Percentiles rank a stretch among this genome's conserved stretches.
These are phyloP conservation scores for Knipowitschia caucasica DNA, from an alignment of 2,797 vertebrate species.

Conservation along the genomic window DNA sequence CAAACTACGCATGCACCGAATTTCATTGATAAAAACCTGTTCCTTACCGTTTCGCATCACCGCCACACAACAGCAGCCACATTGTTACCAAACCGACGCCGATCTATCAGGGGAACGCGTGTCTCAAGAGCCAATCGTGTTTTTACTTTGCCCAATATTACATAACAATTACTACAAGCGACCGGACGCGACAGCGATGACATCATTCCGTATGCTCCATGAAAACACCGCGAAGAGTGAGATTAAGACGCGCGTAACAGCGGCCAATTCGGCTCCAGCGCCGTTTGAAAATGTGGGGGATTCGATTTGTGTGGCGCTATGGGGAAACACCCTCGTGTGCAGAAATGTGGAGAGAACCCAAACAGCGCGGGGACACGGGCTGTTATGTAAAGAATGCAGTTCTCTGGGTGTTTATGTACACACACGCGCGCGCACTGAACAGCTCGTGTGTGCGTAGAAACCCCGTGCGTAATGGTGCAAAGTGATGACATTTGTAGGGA, in stretches of 20 bases:
- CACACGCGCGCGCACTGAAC: too few relatives aligned
- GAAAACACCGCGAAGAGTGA: slow-evolving; percentile 8
- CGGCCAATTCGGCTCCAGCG: too few relatives aligned
- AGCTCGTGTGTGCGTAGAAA: too few relatives aligned
- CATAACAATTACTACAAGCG: slow-evolving; percentile 73
- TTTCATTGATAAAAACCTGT: slow-evolving; percentile 13
- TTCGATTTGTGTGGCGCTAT: too few relatives aligned
- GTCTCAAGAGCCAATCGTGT: slow-evolving; percentile 41
- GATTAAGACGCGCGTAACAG: neutral
- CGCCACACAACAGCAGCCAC: neutral
- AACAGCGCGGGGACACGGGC: too few relatives aligned
- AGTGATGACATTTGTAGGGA: too few relatives aligned
- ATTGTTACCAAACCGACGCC: neutral
- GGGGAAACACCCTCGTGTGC: too few relatives aligned
- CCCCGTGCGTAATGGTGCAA: too few relatives aligned
- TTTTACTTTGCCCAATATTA: slow-evolving; percentile 58
- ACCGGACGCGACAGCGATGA: slow-evolving; percentile 72
- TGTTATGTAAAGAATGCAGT: too few relatives aligned
- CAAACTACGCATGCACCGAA: slow-evolving; percentile 12
- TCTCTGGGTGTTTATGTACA: too few relatives aligned
- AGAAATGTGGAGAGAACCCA: too few relatives aligned
- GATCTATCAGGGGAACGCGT: slow-evolving; percentile 13
- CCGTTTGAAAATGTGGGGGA: too few relatives aligned
- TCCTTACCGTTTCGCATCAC: slow-evolving; percentile 39
- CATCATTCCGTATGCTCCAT: slow-evolving; percentile 63